Evolutionary conservation across 2,797 vertebrate genomes (phyloP).

Genomic region (Cuniculus paca): DNA sequence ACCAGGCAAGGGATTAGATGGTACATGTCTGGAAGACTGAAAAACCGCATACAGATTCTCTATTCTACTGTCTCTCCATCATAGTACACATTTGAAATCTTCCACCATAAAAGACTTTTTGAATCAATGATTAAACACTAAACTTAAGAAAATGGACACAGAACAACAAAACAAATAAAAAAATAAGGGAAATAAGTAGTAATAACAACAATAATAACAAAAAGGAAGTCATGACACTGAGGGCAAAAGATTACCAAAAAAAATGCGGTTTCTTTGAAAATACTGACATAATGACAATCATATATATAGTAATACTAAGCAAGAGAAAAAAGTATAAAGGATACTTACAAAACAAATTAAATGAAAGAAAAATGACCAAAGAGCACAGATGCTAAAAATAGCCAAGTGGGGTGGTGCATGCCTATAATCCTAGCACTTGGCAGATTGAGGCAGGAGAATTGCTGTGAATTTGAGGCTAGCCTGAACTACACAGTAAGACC

Average conservation of each 20-base stretch:
- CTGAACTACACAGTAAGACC: background rate
- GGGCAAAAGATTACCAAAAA: background rate
- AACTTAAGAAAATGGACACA: background rate
- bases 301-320: background rate
- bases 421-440: background rate
- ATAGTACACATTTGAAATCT: background rate
- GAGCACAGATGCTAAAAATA: background rate
- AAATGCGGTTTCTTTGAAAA: constrained; percentile 41
- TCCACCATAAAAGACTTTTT: background rate
- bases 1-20: background rate
- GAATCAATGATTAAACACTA: background rate
- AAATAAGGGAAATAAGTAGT: background rate
- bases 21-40: background rate
- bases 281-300: background rate
- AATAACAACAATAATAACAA: background rate
- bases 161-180: background rate
- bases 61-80: background rate
- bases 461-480: background rate
- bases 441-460: background rate
- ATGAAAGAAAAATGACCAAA: background rate
- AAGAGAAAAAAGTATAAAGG: background rate
- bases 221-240: background rate
- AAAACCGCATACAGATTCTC: background rate
- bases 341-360: background rate
- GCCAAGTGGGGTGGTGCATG: too few relatives aligned